Conservation (phyloP, 2,888 invertebrate genomes). For the Schizotus pectinicornis region DNA sequence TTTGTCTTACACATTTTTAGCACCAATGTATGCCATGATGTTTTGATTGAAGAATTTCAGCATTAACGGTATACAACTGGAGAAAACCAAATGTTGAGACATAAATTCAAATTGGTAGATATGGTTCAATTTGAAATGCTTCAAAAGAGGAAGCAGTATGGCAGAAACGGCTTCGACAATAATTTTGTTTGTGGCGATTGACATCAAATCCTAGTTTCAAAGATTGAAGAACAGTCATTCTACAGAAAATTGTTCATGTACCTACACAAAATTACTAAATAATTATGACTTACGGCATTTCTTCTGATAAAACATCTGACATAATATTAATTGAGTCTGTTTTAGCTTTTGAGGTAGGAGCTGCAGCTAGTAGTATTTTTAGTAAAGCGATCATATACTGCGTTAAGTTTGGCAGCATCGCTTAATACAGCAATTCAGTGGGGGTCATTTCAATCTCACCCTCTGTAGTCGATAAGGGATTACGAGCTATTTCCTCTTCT, state of each 20-base stretch:
- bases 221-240: conserved; percentile 91
- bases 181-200: conserved; percentile 97
- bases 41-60: conserved; percentile 99
- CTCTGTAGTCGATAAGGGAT: conserved; percentile 87
- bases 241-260: conserved; percentile 49
- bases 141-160: conserved; percentile 87
- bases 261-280: conserved; percentile 11
- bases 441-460: conserved; percentile 80
- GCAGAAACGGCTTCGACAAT: conserved; percentile 96
- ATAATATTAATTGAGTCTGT: conserved; percentile 98
- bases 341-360: conserved; percentile 98
- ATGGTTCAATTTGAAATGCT: conserved; percentile 97
- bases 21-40: conserved; percentile 91
- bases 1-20: conserved; percentile 78
- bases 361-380: conserved; percentile 95
- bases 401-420: conserved; percentile 94
- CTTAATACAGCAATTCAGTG: conserved; percentile 88
- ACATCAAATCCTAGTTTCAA: conserved; percentile 97
- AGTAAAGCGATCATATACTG: conserved; percentile 97
- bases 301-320: conserved; percentile 96
- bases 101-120: conserved; percentile 99
- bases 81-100: conserved; percentile 98
- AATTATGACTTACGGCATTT: conserved; percentile 80
- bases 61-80: conserved; percentile 97
- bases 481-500: conserved; percentile 89